Conservation (phyloP, 2,888 invertebrate genomes). For the Scaptodrosophila latifasciaeformis region DNA sequence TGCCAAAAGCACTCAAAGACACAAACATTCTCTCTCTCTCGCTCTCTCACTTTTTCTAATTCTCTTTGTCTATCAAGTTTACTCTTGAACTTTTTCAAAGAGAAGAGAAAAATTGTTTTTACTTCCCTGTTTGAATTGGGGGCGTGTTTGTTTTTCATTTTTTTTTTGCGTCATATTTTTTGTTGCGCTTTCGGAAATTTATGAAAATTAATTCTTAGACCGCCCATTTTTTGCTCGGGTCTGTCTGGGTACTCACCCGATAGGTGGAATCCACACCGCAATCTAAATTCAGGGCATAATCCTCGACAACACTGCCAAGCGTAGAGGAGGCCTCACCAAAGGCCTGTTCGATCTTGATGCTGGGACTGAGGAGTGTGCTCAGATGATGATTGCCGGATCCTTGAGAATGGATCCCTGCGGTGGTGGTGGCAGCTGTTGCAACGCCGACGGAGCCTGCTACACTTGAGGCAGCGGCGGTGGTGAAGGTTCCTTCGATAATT, state of each 20-base stretch:
- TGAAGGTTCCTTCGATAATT: conserved; percentile 63
- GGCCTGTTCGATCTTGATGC: conserved; percentile 70
- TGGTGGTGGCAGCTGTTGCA: not conserved
- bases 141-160: conserved; percentile 61
- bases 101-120: conserved; percentile 4
- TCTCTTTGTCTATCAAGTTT: not conserved
- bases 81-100: conserved; percentile 19
- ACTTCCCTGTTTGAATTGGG: conserved; percentile 32
- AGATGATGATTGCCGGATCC: not conserved
- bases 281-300: conserved; percentile 66
- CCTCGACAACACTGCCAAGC: conserved; percentile 55
- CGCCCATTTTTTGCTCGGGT: conserved; percentile 52
- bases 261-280: conserved; percentile 60
- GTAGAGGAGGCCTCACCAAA: conserved; percentile 56
- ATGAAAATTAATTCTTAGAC: conserved; percentile 63
- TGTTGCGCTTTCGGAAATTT: too few relatives aligned
- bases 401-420: too few relatives aligned
- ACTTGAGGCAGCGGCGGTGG: conserved; percentile 51
- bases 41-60: conserved; percentile 5
- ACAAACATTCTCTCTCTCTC: conserved; percentile 4
- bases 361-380: conserved; percentile 47
- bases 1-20: conserved; percentile 34
- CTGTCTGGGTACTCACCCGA: conserved; percentile 59
- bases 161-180: conserved; percentile 48
- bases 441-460: conserved; percentile 20